Evolutionary conservation across 2,113 vertebrate species (phyloP), one percentile per base, ranked within the genome.

Genomic region (Hyla sarda): DNA sequence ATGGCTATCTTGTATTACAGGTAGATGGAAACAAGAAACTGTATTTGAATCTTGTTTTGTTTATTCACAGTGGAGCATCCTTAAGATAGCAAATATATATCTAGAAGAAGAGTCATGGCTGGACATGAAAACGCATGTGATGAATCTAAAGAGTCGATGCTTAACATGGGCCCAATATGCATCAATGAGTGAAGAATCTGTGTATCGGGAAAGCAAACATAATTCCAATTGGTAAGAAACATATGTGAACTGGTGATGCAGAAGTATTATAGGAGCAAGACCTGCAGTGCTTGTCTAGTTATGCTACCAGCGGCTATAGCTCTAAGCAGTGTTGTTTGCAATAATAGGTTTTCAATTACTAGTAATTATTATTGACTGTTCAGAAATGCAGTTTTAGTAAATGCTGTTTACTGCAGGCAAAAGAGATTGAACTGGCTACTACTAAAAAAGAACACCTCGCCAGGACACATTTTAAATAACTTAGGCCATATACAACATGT

Each of bases 91-190:
- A 0, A 16, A 80, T 71, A 88, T 92, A 76, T 89, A 78, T 58
- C 62, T 94, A 87, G 93, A 93, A 89, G 93, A 94, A 47, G 91
- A 94, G 78, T 92, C 95, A 0, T 94, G 94, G 89, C 83, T 93
- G 23, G 88, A 92, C 75, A 86, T 2, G 21, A 89, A 88, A 82
- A 85, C 90, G n/a, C 92, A 90, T 84, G 93, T 79, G 13, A 88
- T 89, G 91, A 86, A 90, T 19, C 87, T 93, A 75, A 88, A 45
- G 86, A 91, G 90, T 78, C 92, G 50, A 0, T 91, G 90, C 47
- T 87, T 93, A 28, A 89, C 90, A 0, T 81, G 91, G 93, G 84
- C 90, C 23, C 89, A 88, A 21, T 90, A 88, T 2, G 90, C 89
- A 0, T 90, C 91, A 19, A 83, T 92, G 37, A 87, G 88, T 0